Conservation (phyloP, 2,113 vertebrate genomes). For the Tretioscincus oriximinensis region DNA sequence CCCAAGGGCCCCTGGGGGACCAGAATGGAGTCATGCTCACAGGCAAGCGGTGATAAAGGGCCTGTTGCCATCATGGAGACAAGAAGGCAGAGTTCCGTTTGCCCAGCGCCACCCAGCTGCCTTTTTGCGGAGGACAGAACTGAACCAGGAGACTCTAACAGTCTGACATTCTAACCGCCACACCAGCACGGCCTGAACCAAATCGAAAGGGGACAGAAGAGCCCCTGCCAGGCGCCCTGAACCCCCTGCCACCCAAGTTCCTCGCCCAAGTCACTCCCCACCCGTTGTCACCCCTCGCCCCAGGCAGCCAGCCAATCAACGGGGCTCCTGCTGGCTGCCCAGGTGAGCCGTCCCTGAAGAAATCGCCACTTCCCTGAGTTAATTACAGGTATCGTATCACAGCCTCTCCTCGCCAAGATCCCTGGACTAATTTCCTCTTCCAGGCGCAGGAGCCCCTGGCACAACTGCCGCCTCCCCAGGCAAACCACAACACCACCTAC, state of each 20-base stretch:
- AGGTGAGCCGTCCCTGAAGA: constrained; percentile 34
- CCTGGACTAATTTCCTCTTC: constrained; percentile 32
- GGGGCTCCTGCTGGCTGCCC: neutral
- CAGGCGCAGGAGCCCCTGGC: neutral
- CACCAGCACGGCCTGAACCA: too few relatives aligned
- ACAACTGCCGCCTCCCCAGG: neutral
- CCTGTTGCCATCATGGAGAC: neutral
- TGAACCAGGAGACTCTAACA: too few relatives aligned
- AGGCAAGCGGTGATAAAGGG: too few relatives aligned
- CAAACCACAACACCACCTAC: too few relatives aligned
- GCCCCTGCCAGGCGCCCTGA: too few relatives aligned
- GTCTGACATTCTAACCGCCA: too few relatives aligned
- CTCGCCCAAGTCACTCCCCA: neutral
- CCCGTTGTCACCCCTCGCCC: neutral
- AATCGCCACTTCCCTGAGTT: constrained; percentile 51
- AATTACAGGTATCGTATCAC: constrained; percentile 37
- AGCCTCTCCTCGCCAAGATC: constrained; percentile 54
- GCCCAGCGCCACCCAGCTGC: too few relatives aligned
- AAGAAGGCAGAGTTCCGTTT: neutral
- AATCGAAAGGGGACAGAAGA: too few relatives aligned
- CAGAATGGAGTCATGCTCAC: too few relatives aligned
- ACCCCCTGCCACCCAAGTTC: too few relatives aligned
- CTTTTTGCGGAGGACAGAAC: too few relatives aligned
- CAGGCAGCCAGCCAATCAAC: neutral
- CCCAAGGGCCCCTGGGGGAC: too few relatives aligned